Evolutionary conservation across 2,113 vertebrate genomes (phyloP).

Genomic region (Calidris pugnax): DNA sequence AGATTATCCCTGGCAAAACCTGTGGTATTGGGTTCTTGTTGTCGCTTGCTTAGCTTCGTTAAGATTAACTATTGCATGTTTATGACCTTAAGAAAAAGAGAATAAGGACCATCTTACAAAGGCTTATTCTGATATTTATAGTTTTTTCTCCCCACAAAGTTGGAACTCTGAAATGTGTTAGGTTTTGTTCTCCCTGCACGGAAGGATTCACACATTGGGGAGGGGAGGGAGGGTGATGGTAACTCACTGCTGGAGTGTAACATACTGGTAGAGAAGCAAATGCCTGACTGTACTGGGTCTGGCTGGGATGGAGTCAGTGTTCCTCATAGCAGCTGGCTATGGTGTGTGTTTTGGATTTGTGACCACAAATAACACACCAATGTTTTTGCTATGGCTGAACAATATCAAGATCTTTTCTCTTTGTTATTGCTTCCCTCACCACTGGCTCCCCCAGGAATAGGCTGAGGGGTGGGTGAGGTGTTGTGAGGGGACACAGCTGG

Average conservation of each 20-base stretch:
- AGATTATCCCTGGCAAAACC: not conserved
- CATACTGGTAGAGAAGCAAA: not conserved
- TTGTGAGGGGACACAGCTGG: not conserved
- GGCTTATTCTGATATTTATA: not conserved
- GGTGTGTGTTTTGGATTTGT: not conserved
- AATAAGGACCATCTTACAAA: not conserved
- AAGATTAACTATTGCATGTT: not conserved
- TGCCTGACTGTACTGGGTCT: not conserved
- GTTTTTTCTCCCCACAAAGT: not conserved
- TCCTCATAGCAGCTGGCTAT: not conserved
- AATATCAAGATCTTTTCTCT: not conserved
- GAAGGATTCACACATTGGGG: not conserved
- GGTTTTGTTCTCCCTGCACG: not conserved
- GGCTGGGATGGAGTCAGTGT: not conserved
- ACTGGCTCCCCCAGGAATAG: too few species aligned
- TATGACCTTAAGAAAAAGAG: not conserved
- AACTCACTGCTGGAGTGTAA: not conserved
- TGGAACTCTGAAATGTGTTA: not conserved
- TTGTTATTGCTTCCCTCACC: not conserved
- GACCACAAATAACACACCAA: not conserved
- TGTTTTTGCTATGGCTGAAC: not conserved
- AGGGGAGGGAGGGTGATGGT: not conserved
- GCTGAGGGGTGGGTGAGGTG: not conserved
- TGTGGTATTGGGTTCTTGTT: not conserved
- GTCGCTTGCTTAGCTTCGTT: not conserved